phyloP scores from a whole-genome alignment of 2,888 invertebrate species.

The Stenchaetothrips biformis region DNA sequence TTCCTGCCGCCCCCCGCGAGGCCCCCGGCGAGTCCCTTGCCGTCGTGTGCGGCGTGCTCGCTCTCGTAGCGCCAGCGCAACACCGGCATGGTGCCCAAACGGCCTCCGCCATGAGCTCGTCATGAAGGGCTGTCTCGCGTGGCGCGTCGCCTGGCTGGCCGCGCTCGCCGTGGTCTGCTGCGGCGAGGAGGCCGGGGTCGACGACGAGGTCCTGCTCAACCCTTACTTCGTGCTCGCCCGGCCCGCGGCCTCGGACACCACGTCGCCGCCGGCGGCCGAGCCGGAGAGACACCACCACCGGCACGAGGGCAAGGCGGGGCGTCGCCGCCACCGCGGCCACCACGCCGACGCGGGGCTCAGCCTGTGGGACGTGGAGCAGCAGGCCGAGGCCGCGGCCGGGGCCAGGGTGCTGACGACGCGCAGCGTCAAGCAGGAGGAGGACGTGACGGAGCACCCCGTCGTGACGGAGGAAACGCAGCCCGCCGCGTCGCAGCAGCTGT shows the following conservation, averaged over 20 bases:
- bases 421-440: slow-evolving; percentile 18
- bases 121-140: background rate
- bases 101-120: background rate
- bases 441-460: background rate
- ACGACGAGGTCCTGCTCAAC: background rate
- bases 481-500: background rate
- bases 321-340: slow-evolving; percentile 2
- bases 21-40: no score
- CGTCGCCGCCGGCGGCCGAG: background rate
- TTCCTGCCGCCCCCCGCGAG: background rate
- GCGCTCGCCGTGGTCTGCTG: background rate
- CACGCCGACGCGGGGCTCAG: background rate
- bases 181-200: background rate
- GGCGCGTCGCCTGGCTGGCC: background rate
- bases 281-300: background rate
- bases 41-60: background rate
- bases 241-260: background rate
- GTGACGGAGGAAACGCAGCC: background rate
- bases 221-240: background rate
- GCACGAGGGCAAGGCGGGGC: slow-evolving; percentile 13
- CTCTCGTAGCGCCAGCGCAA: background rate
- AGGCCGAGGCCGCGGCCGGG: background rate
- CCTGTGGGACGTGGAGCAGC: slow-evolving; percentile 10
- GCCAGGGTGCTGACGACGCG: slow-evolving; percentile 9
- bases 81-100: background rate